Base-by-base conservation (phyloP, 2,797 vertebrate species). In the Sebastes miniatus region DNA sequence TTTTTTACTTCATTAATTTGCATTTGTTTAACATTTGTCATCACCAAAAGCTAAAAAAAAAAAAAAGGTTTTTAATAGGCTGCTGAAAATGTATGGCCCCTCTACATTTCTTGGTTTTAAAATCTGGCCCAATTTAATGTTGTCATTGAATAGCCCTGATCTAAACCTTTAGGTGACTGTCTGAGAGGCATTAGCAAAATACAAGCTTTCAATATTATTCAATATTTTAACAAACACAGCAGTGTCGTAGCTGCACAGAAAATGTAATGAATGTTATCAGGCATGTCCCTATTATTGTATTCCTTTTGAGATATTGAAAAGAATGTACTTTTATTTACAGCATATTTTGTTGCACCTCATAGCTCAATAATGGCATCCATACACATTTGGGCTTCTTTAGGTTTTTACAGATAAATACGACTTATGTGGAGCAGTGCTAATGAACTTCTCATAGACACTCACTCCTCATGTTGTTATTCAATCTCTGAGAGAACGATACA, bases 391-490 rank as follows among this genome's bases (percentile, higher is more conserved):
- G 4, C 16, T 24, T 64, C 22, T 69, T 69, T 69, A 4, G 43
- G 8, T 29, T 80, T 80, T 67, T 61, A 58, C 25, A 32, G 50
- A 77, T 62, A 79, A 61, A 73, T n/a, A 47, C 18, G 39, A 9
- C 20, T 69, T 14, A 2, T 2, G 32, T 27, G 3, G 56, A 77
- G 13, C 69, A 64, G 8, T 80, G 11, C 65, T 76, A 52, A 76
- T 65, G 20, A 70, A 64, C 56, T 59, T 13, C 18, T 66, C 59
- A 25, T 13, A 52, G 43, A 70, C 16, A 62, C 57, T 75, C 58
- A n/a, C 20, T 67, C 14, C 8, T 71, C 34, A 13, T 18, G 61
- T 83, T 87, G 47, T 80, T 82, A 59, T 72, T 56, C 74, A 79
- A 36, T 78, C 62, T 76, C 34, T 76, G 31, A 18, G 56, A 63